Conservation (phyloP, 2,888 invertebrate genomes). For the Eudemis profundana region DNA sequence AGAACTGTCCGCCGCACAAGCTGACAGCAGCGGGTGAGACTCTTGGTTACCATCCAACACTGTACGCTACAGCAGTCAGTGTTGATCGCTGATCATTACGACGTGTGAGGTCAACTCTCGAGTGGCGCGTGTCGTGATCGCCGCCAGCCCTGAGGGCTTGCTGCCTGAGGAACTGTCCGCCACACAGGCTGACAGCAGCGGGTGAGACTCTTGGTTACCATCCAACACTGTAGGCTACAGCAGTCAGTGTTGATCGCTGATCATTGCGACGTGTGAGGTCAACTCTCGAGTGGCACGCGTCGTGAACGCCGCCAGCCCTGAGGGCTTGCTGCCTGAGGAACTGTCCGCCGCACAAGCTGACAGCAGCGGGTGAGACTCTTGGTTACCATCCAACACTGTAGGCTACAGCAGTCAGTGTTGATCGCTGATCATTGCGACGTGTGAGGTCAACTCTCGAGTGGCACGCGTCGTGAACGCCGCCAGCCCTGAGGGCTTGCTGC, state of each 20-base stretch:
- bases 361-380: not conserved
- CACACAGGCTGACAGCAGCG: not conserved
- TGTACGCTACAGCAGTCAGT: no score
- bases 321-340: constrained; percentile 7
- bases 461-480: constrained; percentile 92
- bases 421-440: constrained; percentile 85
- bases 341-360: not conserved
- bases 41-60: no score
- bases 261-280: constrained; percentile 5
- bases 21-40: no score
- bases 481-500: constrained; percentile 96
- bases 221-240: no score
- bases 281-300: not conserved
- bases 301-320: constrained; percentile 15
- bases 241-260: no score
- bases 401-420: constrained; percentile 84
- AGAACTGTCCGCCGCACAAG: no score
- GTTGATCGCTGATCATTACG: no score
- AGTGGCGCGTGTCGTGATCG: not conserved
- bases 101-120: constrained; percentile 5
- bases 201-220: no score
- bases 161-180: not conserved
- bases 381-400: no score
- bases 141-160: constrained; percentile 21
- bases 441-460: constrained; percentile 87